phyloP scores from a whole-genome alignment of 2,888 invertebrate genomes.

The Metallyticus violacea region DNA sequence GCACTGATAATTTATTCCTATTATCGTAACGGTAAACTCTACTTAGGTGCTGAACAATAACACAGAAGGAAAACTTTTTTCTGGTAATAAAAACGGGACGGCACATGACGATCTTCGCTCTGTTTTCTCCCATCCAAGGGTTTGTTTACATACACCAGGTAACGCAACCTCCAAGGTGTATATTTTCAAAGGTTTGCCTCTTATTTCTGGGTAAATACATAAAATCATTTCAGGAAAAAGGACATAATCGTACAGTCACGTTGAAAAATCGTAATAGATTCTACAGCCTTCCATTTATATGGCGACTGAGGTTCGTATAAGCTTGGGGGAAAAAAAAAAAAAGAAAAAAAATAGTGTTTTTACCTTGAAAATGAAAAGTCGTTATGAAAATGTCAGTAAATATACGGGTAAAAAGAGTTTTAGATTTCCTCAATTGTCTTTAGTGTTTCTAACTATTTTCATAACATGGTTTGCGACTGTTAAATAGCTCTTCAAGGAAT shows the following conservation, averaged over 20 bases:
- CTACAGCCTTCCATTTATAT: no score
- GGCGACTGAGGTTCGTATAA: no score
- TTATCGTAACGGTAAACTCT: not conserved
- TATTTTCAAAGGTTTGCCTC: not conserved
- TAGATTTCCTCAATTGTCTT: no score
- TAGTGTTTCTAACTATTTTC: no score
- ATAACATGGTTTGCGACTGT: no score
- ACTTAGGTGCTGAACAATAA: not conserved
- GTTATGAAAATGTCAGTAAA: no score
- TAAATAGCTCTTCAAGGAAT: no score
- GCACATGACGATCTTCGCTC: not conserved
- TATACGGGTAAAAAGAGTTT: no score
- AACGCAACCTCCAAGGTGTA: not conserved
- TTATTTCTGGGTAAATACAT: not conserved
- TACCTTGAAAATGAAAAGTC: no score
- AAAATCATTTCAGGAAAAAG: not conserved
- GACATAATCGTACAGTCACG: not conserved
- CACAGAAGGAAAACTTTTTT: not conserved
- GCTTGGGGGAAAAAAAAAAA: no score
- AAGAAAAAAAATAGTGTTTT: no score
- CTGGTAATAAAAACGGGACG: not conserved
- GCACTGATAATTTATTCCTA: not conserved
- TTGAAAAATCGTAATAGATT: not conserved
- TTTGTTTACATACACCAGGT: not conserved
- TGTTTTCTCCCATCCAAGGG: not conserved